Base-by-base conservation (phyloP, 2,888 invertebrate genomes). In the Meiosimyza platycephala region DNA sequence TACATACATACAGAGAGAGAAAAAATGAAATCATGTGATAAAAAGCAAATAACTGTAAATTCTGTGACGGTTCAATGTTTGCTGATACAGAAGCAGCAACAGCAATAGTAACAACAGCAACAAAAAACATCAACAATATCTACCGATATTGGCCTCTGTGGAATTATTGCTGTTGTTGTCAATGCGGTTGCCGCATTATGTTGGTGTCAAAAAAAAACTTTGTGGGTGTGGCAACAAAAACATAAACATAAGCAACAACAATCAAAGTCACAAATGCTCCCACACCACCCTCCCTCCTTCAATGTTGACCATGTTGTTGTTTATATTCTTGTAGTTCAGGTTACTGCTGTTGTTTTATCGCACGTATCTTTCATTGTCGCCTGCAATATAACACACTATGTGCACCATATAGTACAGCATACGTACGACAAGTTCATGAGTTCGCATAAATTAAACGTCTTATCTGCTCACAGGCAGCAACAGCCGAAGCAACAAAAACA, bases 381-480 rank as follows among this genome's bases (percentile, higher is more conserved):
- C 47, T 66, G 57, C 59, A 50, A 67, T 57, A 67, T 48, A 15
- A 65, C 5, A 55, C 33, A 64, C 51, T 50, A 51, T 64, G 64
- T 50, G 22, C 11, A 5, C 13, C 12, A 28, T 11, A 28, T 33
- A 50, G 40, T 11, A 28, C 52, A 50, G 40, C 40, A 40, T 40
- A 40, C 40, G 40, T 40, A 40, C 40, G 40, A 40, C 40, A 40
- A 40, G 40, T 40, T 81, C 82, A 83, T 82, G 83, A 80, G 81
- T 82, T 81, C 83, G 83, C 83, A 83, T 83, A 83, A 83, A 83
- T 83, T 83, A 81, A 82, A 79, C 78, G 81, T 81, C 83, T 83
- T 83, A 83, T 83, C 83, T 79, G 81, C 78, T 79, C 77, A 80
- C 78, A 78, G 82, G 78, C 82, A 83, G 33, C 50, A 40, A 9